These are phyloP conservation scores for Mus minutoides DNA, from an alignment of 2,797 vertebrate genomes.

Conservation along the genomic window DNA sequence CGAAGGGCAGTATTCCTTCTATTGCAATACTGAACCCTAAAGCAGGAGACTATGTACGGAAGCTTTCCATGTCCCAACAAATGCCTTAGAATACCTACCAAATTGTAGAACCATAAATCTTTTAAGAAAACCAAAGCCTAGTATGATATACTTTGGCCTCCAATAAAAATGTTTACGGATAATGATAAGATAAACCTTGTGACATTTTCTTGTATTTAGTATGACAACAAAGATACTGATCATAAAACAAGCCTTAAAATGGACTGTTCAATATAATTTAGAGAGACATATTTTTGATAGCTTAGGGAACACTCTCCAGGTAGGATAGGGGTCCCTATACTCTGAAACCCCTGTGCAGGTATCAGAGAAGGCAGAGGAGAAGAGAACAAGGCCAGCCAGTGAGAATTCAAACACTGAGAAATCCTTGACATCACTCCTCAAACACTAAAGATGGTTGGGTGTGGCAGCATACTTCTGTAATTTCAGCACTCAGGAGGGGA, in stretches of 20 bases:
- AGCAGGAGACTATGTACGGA: not conserved
- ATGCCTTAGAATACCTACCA: not conserved
- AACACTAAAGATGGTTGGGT: not conserved
- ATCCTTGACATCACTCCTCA: not conserved
- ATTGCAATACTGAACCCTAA: not conserved
- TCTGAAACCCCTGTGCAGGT: not conserved
- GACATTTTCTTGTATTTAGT: not conserved
- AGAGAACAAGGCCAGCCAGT: not conserved
- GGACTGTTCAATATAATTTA: conserved; percentile 40
- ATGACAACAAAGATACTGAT: not conserved
- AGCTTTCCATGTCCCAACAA: not conserved
- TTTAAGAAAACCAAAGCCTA: conserved; percentile 25
- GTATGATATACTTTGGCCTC: not conserved
- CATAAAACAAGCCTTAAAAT: not conserved
- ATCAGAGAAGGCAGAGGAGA: not conserved
- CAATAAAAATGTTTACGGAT: not conserved
- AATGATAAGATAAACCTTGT: not conserved
- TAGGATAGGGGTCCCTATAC: not conserved
- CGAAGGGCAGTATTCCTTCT: not conserved
- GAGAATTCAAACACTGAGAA: not conserved
- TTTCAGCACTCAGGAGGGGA: not conserved
- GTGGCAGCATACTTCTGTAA: not conserved
- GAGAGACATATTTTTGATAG: conserved; percentile 2
- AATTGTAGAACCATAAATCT: not conserved
- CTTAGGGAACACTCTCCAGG: not conserved